Base-by-base conservation (phyloP, 2,797 vertebrate species). In the Mus caroli region DNA sequence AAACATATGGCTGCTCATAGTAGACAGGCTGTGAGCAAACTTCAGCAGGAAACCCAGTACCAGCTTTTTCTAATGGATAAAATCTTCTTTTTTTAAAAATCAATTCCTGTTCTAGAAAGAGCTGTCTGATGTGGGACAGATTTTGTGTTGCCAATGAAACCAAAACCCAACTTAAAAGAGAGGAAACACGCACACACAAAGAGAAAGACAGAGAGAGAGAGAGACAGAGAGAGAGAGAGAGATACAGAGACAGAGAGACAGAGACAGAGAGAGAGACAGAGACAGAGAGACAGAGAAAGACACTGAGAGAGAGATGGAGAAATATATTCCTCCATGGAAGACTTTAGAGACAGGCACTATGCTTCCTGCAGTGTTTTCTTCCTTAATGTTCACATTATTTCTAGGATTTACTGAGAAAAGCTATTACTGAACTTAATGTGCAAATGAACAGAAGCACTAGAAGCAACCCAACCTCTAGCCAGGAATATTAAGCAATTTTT, bases 1-100 rank as follows among this genome's bases (percentile, higher is more conserved):
- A 96, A 91, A 3, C 6, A 0, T 2, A 0, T 19, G 69, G 1
- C 11, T 54, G 11, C 0, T 17, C 8, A 8, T 58, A 34, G 40
- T 34, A 12, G 28, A 40, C 10, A 9, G 26, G 9, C 62, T 77
- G 12, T 24, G 73, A 46, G 17, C 5, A 22, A 22, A 1, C 0
- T 79, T 34, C 1, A 37, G 24, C 40, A 28, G 24, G 5, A 71
- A 85, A 10, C 28, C 10, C 13, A 19, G 11, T 3, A 56, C 17
- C 24, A 17, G 22, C 26, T 69, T 79, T 34, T 52, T 75, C 1
- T 34, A n/a, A n/a, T n/a, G n/a, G n/a, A n/a, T n/a, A n/a, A n/a
- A n/a, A n/a, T n/a, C n/a, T n/a, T n/a, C n/a, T 15, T 54, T 54
- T 54, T 54, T 54, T 15, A 2, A 54, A 54, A 50, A 20, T 78